Base-by-base conservation (phyloP, 2,888 invertebrate species). In the Folsomia candida region DNA sequence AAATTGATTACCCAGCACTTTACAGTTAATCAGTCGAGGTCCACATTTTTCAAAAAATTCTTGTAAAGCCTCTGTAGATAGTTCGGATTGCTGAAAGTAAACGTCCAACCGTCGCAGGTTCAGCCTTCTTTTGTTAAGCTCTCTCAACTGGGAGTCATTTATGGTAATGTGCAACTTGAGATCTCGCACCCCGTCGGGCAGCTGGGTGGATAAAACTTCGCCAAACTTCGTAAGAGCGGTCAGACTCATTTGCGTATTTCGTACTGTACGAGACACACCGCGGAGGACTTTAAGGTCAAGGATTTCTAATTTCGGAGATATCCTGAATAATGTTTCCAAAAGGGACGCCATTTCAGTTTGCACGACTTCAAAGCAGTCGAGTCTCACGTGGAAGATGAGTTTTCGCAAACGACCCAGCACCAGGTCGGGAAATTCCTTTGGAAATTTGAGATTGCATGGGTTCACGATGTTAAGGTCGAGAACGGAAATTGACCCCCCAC, bases 311-410 rank as follows among this genome's bases (percentile, higher is more conserved):
- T 67, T 68, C 47, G 68, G 67, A 2, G 71, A 60, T 1, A 54
- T 61, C 28, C 25, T 68, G 24, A 71, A 28, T 20, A 71, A 28
- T 20, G 65, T 59, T 18, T 59, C 57, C 27, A 71, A 22, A 4
- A 71, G 71, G 2, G 68, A 68, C 1, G 71, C 64, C 71, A 71
- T 71, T 60, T 71, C 71, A 26, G 51, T 47, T 37, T 71, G 71
- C 6, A 71, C 28, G n/a, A 65, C 61, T 18, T 58, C 59, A 24
- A 54, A 59, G 3, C 51, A 63, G 18, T 71, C 71, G n/a, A 71
- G 63, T 65, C 71, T 4, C 25, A 71, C 71, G 27, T 68, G 68
- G 20, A 68, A 29, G 1, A 47, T 51, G n/a, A 71, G 65, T 54
- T 24, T 67, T 20, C 65, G 64, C 26, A 71, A 54, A 3, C 65